Percentiles rank a stretch among this genome's conserved stretches.
These are phyloP conservation scores for Chrysomallon squamiferum DNA, from an alignment of 1,140 invertebrate species.

Conservation along the genomic window DNA sequence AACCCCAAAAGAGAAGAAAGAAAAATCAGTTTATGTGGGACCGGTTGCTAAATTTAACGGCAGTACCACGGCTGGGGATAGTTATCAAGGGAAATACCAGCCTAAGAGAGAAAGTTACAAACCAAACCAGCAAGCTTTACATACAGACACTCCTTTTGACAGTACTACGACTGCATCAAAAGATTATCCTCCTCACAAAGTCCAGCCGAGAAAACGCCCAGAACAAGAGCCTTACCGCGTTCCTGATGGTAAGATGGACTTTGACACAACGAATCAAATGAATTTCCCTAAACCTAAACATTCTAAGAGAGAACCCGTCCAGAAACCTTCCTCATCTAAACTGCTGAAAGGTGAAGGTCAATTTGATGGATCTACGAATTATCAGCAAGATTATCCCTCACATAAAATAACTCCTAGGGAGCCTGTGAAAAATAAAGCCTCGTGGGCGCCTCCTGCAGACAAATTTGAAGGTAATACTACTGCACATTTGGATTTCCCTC, in stretches of 20 bases:
- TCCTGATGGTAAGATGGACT: background rate
- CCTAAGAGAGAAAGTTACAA: background rate
- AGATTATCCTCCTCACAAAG: background rate
- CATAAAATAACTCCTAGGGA: slow-evolving; percentile 1
- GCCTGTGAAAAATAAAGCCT: background rate
- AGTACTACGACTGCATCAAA: background rate
- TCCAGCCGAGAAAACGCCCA: background rate
- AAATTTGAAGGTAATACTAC: background rate
- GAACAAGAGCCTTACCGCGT: background rate
- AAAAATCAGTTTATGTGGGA: background rate
- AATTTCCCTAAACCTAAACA: background rate
- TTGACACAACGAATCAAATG: slow-evolving; percentile 1
- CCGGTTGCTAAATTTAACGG: background rate
- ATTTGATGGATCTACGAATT: background rate
- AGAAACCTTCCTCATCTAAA: background rate
- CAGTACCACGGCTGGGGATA: background rate
- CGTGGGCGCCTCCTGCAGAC: background rate
- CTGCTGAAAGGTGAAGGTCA: background rate
- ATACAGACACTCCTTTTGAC: background rate
- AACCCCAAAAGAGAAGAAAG: background rate
- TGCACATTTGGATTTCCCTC: background rate
- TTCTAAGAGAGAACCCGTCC: background rate
- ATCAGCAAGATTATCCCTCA: background rate
- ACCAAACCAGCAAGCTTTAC: background rate
- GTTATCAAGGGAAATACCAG: background rate